A percentile compares a stretch with the other conserved stretches of the same genome.
These are phyloP conservation scores for Xestia xanthographa DNA, from an alignment of 2,888 invertebrate species.

Conservation along the genomic window DNA sequence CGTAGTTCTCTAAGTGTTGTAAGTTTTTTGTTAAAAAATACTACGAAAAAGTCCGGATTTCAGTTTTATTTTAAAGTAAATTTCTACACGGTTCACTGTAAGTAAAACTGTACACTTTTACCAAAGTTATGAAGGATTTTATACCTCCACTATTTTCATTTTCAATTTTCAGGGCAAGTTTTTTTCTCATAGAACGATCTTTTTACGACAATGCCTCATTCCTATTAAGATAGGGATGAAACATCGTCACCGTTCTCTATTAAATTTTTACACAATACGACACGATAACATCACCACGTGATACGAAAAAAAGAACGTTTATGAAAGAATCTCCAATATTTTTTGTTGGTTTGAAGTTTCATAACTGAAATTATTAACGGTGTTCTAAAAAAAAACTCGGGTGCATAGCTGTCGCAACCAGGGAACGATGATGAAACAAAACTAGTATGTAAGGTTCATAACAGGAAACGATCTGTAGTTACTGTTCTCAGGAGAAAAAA, in stretches of 20 bases:
- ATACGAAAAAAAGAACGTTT: neutral
- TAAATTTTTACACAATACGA: conserved; percentile 36
- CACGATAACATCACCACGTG: conserved; percentile 5
- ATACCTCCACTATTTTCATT: conserved; percentile 29
- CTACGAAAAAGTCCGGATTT: neutral
- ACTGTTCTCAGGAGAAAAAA: too few relatives aligned
- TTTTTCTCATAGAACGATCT: conserved; percentile 22
- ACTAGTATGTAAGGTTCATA: too few relatives aligned
- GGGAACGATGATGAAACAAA: too few relatives aligned
- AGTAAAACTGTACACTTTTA: neutral
- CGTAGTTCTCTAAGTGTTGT: conserved; percentile 23
- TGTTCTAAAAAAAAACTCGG: too few relatives aligned
- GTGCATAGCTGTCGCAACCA: too few relatives aligned
- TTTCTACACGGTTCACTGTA: neutral
- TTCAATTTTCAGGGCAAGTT: conserved; percentile 24
- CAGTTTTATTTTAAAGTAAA: neutral
- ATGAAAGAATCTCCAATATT: neutral
- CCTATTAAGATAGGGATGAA: conserved; percentile 54
- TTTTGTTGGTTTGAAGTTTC: neutral
- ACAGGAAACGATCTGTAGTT: neutral
- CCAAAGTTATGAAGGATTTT: neutral
- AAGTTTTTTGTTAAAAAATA: conserved; percentile 19
- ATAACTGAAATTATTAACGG: too few relatives aligned
- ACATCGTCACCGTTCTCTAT: conserved; percentile 31
- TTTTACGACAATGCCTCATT: conserved; percentile 36